Evolutionary conservation across 2,113 vertebrate species (phyloP), one percentile per base, ranked within the genome.

Genomic region (Caretta caretta): DNA sequence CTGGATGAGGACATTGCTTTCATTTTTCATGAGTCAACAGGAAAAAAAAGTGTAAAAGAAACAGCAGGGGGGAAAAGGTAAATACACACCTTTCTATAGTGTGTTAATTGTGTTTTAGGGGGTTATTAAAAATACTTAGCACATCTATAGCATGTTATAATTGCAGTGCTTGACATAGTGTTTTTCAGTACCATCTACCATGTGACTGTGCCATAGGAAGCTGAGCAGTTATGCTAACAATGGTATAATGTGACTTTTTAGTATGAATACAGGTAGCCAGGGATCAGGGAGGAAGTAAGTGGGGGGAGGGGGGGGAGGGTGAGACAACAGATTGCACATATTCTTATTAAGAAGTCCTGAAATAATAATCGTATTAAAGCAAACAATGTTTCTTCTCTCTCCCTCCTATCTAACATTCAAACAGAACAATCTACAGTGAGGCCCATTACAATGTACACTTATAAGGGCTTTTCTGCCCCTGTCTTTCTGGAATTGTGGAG

Each of bases 21-120:
- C 84, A 27, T 89, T 94, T 94, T 95, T 96, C 79, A 72, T 65
- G 14, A 93, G 59, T 90, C 89, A 93, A 50, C 88, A 91, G 80
- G 90, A 75, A 94, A 79, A 94, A 91, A 95, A 11, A 1, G 1
- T 56, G n/a, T 92, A 82, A 96, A 94, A 88, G 78, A 20, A 25
- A 6, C 72, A 42, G 20, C 42, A 5, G 42, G 42, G 42, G 42
- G 42, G 42, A 42, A 42, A 42, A 42, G 38, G 22, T 25, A 46
- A 46, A 25, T 42, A 42, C 2, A 11, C 38, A 75, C n/a, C 38
- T 42, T n/a, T 38, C 10, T 42, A 42, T 42, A 75, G 20, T 24
- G 0, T 1, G 11, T 86, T 90, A 4, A 65, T 92, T 95, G 62
- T 89, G 83, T 83, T 93, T 16, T 14, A 51, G 17, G 20, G 35